Evolutionary conservation across 2,113 vertebrate genomes (phyloP).

Genomic region (Leptosomus discolor): DNA sequence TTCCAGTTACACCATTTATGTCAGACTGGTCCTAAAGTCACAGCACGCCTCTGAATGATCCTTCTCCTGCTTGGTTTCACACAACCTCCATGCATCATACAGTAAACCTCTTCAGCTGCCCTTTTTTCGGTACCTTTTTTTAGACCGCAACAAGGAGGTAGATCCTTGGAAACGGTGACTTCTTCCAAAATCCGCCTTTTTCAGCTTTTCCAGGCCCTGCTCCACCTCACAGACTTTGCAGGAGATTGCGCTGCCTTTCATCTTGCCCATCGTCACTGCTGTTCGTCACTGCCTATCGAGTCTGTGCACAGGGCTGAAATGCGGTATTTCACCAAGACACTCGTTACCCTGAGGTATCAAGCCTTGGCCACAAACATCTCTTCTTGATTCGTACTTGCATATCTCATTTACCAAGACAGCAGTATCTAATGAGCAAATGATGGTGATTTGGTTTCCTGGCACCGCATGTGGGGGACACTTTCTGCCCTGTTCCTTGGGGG

Average conservation of each 20-base stretch:
- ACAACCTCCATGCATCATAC: rapidly evolving
- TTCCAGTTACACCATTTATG: not conserved
- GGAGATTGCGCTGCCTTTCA: not conserved
- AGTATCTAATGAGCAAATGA: not conserved
- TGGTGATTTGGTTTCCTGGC: not conserved
- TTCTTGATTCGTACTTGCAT: not conserved
- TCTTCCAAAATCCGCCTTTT: not conserved
- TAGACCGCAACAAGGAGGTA: not conserved
- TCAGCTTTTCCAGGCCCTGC: not conserved
- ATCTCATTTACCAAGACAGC: not conserved
- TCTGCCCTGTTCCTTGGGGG: not conserved
- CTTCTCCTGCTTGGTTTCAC: not conserved
- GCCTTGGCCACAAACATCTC: not conserved
- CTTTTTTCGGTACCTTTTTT: not conserved
- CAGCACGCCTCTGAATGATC: not conserved
- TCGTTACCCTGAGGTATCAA: not conserved
- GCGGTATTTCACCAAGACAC: not conserved
- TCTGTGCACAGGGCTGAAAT: not conserved
- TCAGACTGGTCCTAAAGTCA: not conserved
- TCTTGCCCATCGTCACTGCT: not conserved
- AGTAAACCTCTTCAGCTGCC: not conserved
- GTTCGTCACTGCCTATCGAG: not conserved
- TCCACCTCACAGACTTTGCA: not conserved
- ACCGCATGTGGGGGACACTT: rapidly evolving
- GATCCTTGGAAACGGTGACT: not conserved